Conservation (phyloP, 2,888 invertebrate genomes). For the Orchesellides sinensis region DNA sequence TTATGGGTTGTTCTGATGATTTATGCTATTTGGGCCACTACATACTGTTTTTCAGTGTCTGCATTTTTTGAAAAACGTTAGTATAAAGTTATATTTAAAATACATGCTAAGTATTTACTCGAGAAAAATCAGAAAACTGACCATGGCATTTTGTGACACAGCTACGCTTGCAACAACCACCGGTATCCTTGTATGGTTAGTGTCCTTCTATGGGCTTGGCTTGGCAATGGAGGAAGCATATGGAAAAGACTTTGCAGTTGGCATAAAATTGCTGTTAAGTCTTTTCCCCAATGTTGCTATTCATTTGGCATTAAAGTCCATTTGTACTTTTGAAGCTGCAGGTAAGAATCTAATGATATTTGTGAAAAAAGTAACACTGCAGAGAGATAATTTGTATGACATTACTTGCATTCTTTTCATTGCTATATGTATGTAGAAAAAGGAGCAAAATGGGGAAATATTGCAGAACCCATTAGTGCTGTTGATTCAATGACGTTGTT, state of each 20-base stretch:
- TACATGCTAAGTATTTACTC: too few relatives aligned
- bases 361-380: neutral
- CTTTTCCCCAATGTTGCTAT: constrained; percentile 39
- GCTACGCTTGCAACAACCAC: constrained; percentile 73
- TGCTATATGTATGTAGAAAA: neutral
- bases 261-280: neutral
- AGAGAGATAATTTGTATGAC: neutral
- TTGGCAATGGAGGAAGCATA: constrained; percentile 16
- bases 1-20: constrained; percentile 77
- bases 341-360: constrained; percentile 4
- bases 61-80: constrained; percentile 78
- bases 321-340: constrained; percentile 14
- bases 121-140: neutral
- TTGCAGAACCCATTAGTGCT: constrained; percentile 75
- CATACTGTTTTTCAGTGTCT: constrained; percentile 77
- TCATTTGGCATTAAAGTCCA: constrained; percentile 1
- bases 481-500: constrained; percentile 72
- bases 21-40: constrained; percentile 77
- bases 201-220: constrained; percentile 23
- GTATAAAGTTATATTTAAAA: neutral
- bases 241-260: neutral
- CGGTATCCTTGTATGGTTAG: constrained; percentile 75
- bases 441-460: constrained; percentile 76
- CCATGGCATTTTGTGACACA: neutral
- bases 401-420: neutral